Conservation (phyloP, 2,888 invertebrate genomes). For the Apeira syringaria region DNA sequence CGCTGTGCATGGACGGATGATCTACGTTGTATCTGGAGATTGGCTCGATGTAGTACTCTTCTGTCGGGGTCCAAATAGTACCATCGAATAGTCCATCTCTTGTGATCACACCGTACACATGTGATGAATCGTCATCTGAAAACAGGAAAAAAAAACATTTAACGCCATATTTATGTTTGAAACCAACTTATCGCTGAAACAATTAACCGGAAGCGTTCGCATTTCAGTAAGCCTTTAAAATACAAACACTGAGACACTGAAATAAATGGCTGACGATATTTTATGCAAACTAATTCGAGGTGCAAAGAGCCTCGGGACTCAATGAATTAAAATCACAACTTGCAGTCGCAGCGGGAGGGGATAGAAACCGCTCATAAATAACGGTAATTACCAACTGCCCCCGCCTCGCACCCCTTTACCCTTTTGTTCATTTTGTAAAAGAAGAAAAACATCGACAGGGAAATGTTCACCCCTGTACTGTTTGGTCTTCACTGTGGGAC, state of each 20-base stretch:
- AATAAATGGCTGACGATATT: slow-evolving; percentile 71
- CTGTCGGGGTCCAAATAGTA: slow-evolving; percentile 89
- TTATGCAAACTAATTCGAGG: slow-evolving; percentile 78
- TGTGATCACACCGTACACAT: slow-evolving; percentile 93
- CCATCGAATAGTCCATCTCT: slow-evolving; percentile 95
- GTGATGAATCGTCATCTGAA: slow-evolving; percentile 91
- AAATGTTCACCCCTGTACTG: slow-evolving; percentile 46
- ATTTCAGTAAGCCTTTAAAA: slow-evolving; percentile 31
- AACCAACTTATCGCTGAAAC: slow-evolving; percentile 7
- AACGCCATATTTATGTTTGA: too few relatives aligned
- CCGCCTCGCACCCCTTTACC: slow-evolving; percentile 41
- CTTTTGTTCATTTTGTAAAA: slow-evolving; percentile 51
- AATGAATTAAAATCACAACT: slow-evolving; percentile 80
- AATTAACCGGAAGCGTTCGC: slow-evolving; percentile 30
- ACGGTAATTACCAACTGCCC: slow-evolving; percentile 62
- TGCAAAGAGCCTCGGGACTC: slow-evolving; percentile 71
- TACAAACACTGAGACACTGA: slow-evolving; percentile 53
- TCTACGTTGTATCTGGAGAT: slow-evolving; percentile 86
- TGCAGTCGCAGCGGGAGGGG: slow-evolving; percentile 67
- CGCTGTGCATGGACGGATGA: slow-evolving; percentile 88
- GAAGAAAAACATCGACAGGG: slow-evolving; percentile 39
- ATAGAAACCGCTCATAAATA: slow-evolving; percentile 77
- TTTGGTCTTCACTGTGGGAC: slow-evolving; percentile 38
- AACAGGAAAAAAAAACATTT: slow-evolving; percentile 8
- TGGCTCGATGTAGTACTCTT: slow-evolving; percentile 94